Percentiles rank a stretch among this genome's conserved stretches.
These are phyloP conservation scores for Leptobrachium ailaonicum DNA, from an alignment of 2,113 vertebrate genomes.

Conservation along the genomic window DNA sequence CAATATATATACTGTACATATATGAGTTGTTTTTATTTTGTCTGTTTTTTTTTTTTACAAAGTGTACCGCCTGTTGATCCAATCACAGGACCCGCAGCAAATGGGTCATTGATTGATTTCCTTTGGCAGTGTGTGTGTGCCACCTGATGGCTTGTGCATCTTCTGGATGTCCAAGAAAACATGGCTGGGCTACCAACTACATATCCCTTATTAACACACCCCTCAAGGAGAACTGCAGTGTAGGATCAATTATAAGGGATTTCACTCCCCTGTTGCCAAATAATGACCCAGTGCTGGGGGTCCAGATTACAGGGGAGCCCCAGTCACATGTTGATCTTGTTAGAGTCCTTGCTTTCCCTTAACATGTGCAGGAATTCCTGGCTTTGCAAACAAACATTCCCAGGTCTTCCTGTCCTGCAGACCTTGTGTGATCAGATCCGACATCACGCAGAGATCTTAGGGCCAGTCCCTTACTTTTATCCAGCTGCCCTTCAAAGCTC, in stretches of 20 bases:
- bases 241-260: neutral
- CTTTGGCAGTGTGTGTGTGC: too few relatives aligned
- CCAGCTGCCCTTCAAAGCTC: slow-evolving; percentile 36
- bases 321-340: slow-evolving; percentile 49
- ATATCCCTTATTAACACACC: too few relatives aligned
- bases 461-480: slow-evolving; percentile 43
- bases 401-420: slow-evolving; percentile 47
- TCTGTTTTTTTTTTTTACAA: too few relatives aligned
- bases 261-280: neutral
- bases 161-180: too few relatives aligned
- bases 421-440: slow-evolving; percentile 41
- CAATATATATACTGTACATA: too few relatives aligned
- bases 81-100: too few relatives aligned
- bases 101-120: too few relatives aligned
- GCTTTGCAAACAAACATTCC: slow-evolving; percentile 47
- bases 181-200: too few relatives aligned
- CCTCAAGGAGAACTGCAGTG: too few relatives aligned
- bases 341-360: slow-evolving; percentile 35
- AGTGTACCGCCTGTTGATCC: too few relatives aligned
- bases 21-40: too few relatives aligned
- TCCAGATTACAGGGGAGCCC: slow-evolving; percentile 25
- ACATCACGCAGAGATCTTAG: slow-evolving; percentile 45
- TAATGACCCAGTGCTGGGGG: slow-evolving; percentile 12
- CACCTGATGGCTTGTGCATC: too few relatives aligned
- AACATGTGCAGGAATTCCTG: slow-evolving; percentile 50